Conservation (phyloP, 2,888 invertebrate genomes). For the Clusia tigrina region DNA sequence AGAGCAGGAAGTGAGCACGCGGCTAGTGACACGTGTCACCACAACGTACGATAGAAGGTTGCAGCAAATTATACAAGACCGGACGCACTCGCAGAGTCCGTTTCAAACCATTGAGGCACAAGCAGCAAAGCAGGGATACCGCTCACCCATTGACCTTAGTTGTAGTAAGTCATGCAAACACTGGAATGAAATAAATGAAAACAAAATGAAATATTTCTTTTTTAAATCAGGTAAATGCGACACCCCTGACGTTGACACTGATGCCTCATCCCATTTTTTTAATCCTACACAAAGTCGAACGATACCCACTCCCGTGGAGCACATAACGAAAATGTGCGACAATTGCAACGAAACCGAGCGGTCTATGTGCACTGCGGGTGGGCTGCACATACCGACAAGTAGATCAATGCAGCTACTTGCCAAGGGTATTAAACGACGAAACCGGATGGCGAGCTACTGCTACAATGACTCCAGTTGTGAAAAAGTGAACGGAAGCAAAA, state of each 20-base stretch:
- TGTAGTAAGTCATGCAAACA: constrained; percentile 2
- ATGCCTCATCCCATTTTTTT: constrained; percentile 23
- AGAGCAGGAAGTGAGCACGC: constrained; percentile 38
- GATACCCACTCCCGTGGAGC: constrained; percentile 27
- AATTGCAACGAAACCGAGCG: constrained; percentile 66
- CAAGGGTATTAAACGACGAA: constrained; percentile 67
- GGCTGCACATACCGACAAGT: constrained; percentile 70
- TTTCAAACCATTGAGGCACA: constrained; percentile 38
- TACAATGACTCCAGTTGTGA: constrained; percentile 64
- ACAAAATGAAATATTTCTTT: background rate
- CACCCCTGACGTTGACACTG: constrained; percentile 36
- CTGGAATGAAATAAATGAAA: background rate
- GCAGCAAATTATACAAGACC: constrained; percentile 51
- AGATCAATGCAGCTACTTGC: constrained; percentile 68
- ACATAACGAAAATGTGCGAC: constrained; percentile 47
- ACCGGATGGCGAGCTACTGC: constrained; percentile 73
- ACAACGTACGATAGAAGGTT: constrained; percentile 49
- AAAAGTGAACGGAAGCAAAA: constrained; percentile 55
- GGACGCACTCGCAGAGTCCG: constrained; percentile 42
- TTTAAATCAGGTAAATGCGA: background rate
- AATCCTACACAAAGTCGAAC: constrained; percentile 19
- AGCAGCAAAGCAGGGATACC: constrained; percentile 32
- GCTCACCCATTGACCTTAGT: background rate
- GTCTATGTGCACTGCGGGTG: constrained; percentile 69
- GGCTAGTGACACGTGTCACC: constrained; percentile 38